Base-by-base conservation (phyloP, 2,888 invertebrate genomes). In the Hetaerina titia region DNA sequence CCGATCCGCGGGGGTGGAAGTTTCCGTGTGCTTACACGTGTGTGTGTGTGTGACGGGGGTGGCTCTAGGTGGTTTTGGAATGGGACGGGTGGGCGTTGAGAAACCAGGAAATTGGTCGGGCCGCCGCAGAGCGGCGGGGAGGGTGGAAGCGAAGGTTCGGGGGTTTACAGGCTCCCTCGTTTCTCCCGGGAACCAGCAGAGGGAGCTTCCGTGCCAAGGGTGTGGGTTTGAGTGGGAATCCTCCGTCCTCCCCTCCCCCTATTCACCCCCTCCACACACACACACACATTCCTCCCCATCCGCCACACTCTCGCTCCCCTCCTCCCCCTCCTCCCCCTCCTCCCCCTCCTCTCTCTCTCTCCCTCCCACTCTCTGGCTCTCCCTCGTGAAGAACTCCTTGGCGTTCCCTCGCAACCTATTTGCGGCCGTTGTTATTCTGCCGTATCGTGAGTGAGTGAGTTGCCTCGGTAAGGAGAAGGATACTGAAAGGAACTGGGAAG, bases 361-460 rank as follows among this genome's bases (percentile, higher is more conserved):
- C 45, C 45, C 56, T 31, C 13, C 45, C 87, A 8, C 11, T 45
- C 64, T 19, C 69, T 6, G 22, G 6, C 69, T 22, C 69, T n/a
- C 22, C 69, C 22, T 7, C 69, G 19, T 22, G n/a, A 31, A 17
- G 17, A 45, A 31, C 87, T 45, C 87, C 87, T 57, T 57, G 57
- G 57, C 89, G 57, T n/a, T 57, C 89, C 57, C 57, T 22, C 89
- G 57, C 22, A n/a, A 22, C 89, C 89, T 89, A 89, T 89, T 89
- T 89, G 89, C 89, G 89, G 19, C 58, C 89, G 89, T 58, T 89
- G 89, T 89, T 89, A 57, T 58, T 58, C 89, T 56, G 57, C 89
- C 89, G 89, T 89, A 58, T 89, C 89, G 89, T 58, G 58, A 89
- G 89, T 58, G 58, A 89, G 89, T 89, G 89, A 58, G 57, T 89